Evolutionary conservation across 2,797 vertebrate genomes (phyloP).

Genomic region (Melanotaenia parkinsoni): DNA sequence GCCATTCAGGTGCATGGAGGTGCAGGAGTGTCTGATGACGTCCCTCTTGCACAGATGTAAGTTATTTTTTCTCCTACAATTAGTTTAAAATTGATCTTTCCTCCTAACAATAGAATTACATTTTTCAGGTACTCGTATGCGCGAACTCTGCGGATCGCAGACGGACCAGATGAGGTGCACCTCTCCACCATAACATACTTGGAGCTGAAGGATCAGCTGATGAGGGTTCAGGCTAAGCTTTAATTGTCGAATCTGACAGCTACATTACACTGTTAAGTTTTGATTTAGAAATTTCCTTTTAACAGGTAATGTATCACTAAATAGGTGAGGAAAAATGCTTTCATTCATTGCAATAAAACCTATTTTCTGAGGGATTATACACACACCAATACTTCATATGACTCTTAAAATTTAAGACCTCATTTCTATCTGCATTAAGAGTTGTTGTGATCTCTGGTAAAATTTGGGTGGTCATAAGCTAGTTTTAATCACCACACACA

Average conservation of each 20-base stretch:
- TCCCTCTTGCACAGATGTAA: constrained; percentile 92
- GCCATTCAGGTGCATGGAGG: constrained; percentile 92
- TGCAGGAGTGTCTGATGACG: constrained; percentile 91
- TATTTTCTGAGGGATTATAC: no score
- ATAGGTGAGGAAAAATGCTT: no score
- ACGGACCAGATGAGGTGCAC: constrained; percentile 95
- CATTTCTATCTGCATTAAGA: no score
- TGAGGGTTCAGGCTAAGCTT: constrained; percentile 81
- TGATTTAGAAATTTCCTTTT: no score
- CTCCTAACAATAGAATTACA: not conserved
- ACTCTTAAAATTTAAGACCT: no score
- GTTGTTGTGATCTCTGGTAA: no score
- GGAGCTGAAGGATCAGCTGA: constrained; percentile 88
- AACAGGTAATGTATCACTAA: no score
- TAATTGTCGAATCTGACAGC: constrained; percentile 50
- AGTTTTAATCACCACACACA: no score
- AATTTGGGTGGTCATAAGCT: no score
- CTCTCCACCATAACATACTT: constrained; percentile 88
- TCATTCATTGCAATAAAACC: no score
- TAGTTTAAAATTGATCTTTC: not conserved
- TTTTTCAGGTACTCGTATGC: constrained; percentile 83
- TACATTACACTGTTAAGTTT: not conserved
- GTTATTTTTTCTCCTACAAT: constrained; percentile 53
- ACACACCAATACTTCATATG: no score
- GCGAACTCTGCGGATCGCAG: constrained; percentile 88